Evolutionary conservation across 2,888 invertebrate species (phyloP).

Genomic region (Sarcophaga caerulescens): DNA sequence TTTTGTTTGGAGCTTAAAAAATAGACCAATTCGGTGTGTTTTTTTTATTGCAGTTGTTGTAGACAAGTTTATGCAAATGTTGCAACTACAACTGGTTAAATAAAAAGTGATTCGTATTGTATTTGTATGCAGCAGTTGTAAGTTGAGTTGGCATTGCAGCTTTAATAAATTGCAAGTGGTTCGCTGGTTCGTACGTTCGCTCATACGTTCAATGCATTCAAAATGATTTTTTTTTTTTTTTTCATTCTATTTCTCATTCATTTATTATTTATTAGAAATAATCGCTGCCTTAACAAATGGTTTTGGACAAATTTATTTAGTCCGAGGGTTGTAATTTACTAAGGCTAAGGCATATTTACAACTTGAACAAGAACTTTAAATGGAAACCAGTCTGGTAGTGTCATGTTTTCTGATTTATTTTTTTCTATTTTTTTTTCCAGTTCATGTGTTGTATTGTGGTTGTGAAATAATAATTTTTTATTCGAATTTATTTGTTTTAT

Average conservation of each 20-base stretch:
- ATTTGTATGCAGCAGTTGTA: conserved; percentile 37
- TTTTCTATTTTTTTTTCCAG: not conserved
- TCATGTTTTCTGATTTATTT: not conserved
- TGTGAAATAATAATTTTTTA: conserved; percentile 27
- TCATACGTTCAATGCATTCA: conserved; percentile 42
- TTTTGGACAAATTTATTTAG: conserved; percentile 29
- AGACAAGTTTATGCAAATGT: conserved; percentile 50
- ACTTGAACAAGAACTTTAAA: not conserved
- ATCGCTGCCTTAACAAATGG: conserved; percentile 1
- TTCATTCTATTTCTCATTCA: not conserved
- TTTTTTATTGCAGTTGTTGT: conserved; percentile 10
- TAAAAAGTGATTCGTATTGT: not conserved
- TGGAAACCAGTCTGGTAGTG: not conserved
- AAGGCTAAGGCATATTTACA: conserved; percentile 9
- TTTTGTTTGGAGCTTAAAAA: conserved; percentile 23
- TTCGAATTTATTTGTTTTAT: conserved; percentile 4
- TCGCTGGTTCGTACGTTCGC: not conserved
- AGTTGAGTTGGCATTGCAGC: conserved; percentile 37
- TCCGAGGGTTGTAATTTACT: conserved; percentile 34
- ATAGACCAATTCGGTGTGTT: conserved; percentile 12
- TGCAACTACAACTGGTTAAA: conserved; percentile 11
- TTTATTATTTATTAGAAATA: not conserved
- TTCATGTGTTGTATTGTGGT: conserved; percentile 25
- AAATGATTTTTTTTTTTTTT: conserved; percentile 16
- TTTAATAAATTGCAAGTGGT: conserved; percentile 45